Percentiles rank a stretch among this genome's conserved stretches.
Evolutionary conservation across 2,888 invertebrate species (phyloP).

Genomic region (Aspidiotus rigidus): DNA sequence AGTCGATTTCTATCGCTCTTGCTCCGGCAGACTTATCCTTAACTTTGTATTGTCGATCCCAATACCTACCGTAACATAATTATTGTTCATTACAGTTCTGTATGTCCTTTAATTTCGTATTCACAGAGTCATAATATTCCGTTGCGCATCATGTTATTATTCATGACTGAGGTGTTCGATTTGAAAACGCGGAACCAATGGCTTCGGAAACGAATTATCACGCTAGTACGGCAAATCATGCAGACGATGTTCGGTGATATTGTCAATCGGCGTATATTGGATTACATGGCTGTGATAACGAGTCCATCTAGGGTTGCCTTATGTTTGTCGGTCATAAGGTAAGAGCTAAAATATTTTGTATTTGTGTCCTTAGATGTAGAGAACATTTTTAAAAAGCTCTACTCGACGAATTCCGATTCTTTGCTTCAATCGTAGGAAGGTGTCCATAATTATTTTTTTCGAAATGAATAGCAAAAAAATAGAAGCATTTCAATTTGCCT

Average conservation of each 20-base stretch:
- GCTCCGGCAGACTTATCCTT: too few species aligned
- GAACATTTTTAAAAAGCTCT: too few species aligned
- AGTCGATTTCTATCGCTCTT: too few species aligned
- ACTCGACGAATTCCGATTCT: too few species aligned
- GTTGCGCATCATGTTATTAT: constrained; percentile 62
- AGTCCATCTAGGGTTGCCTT: constrained; percentile 74
- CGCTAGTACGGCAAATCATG: constrained; percentile 64
- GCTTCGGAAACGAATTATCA: constrained; percentile 66
- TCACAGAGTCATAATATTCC: constrained; percentile 60
- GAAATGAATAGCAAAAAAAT: too few species aligned
- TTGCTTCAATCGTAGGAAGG: too few species aligned
- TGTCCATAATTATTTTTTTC: too few species aligned
- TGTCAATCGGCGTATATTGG: constrained; percentile 76
- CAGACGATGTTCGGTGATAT: constrained; percentile 73
- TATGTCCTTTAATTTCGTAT: background rate
- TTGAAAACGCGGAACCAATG: constrained; percentile 70
- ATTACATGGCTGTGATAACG: constrained; percentile 75
- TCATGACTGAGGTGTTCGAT: constrained; percentile 80
- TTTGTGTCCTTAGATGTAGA: too few species aligned
- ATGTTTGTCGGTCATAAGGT: constrained; percentile 34
- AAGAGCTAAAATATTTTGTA: background rate
- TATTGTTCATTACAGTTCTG: background rate
- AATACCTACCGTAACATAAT: too few species aligned
- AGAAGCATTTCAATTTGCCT: too few species aligned
- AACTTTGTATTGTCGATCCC: too few species aligned